These are phyloP conservation scores for Empidonax traillii DNA, from an alignment of 2,113 vertebrate species.

Conservation along the genomic window DNA sequence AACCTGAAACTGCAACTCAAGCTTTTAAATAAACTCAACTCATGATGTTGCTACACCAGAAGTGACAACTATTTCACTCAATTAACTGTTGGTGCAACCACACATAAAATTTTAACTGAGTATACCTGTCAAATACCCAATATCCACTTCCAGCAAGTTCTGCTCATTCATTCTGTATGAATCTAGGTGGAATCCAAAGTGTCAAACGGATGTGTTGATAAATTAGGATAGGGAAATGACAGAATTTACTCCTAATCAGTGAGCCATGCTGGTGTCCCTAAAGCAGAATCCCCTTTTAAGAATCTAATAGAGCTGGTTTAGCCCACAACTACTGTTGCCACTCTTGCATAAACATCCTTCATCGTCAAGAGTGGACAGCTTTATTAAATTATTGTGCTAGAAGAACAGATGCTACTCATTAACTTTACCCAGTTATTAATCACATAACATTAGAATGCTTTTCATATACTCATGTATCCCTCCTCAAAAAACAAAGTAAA, in stretches of 20 bases:
- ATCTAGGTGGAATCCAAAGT: background rate
- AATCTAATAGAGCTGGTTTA: background rate
- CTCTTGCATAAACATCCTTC: background rate
- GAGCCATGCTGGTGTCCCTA: background rate
- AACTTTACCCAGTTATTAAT: background rate
- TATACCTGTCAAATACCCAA: background rate
- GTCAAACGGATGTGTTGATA: background rate
- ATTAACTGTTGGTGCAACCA: background rate
- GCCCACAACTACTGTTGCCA: background rate
- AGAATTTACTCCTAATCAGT: background rate
- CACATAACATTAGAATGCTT: background rate
- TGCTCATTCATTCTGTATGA: background rate
- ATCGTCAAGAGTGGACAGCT: background rate
- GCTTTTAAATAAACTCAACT: background rate
- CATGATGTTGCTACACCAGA: fast-evolving
- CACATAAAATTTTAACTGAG: background rate
- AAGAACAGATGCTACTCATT: slow-evolving; percentile 1
- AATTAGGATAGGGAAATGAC: background rate
- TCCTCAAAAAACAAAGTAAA: background rate
- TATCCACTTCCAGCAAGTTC: background rate
- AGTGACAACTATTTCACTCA: background rate
- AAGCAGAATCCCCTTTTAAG: background rate
- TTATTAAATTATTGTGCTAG: background rate
- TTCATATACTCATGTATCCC: background rate
- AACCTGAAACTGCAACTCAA: background rate